phyloP scores from a whole-genome alignment of 2,797 vertebrate species.

The Squalus acanthias region DNA sequence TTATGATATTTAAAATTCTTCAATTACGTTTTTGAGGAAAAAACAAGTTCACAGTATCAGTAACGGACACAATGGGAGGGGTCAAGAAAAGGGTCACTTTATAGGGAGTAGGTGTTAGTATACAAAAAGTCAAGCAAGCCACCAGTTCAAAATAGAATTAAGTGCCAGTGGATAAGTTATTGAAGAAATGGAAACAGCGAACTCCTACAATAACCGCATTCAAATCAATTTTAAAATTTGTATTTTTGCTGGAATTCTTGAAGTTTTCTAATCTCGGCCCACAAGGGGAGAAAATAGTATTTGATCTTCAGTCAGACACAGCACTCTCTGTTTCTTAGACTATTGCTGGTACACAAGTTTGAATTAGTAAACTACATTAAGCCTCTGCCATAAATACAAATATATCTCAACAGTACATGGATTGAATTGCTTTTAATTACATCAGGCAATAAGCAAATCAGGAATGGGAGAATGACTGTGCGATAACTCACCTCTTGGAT shows the following conservation, averaged over 20 bases:
- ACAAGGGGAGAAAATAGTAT: not conserved
- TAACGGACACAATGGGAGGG: too few relatives aligned
- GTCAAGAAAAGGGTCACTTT: too few relatives aligned
- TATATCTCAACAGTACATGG: not conserved
- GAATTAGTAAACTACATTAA: not conserved
- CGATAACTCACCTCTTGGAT: conserved; percentile 66
- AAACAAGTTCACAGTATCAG: too few relatives aligned
- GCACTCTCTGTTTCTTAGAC: not conserved
- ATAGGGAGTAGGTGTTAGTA: too few relatives aligned
- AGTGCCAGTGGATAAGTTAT: too few relatives aligned
- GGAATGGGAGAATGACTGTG: not conserved
- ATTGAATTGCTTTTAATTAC: not conserved
- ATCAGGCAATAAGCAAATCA: conserved; percentile 29
- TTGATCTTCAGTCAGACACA: not conserved
- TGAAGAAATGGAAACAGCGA: not conserved
- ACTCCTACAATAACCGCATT: not conserved
- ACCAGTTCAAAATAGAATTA: too few relatives aligned
- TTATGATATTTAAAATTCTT: not conserved
- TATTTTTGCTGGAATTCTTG: too few relatives aligned
- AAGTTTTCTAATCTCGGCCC: too few relatives aligned
- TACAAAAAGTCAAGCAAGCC: too few relatives aligned
- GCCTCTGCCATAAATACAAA: not conserved
- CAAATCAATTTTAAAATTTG: too few relatives aligned
- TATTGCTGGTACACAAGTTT: not conserved
- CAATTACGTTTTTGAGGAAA: too few relatives aligned